Conservation (phyloP, 2,888 invertebrate genomes). For the Calameuta idolon region DNA sequence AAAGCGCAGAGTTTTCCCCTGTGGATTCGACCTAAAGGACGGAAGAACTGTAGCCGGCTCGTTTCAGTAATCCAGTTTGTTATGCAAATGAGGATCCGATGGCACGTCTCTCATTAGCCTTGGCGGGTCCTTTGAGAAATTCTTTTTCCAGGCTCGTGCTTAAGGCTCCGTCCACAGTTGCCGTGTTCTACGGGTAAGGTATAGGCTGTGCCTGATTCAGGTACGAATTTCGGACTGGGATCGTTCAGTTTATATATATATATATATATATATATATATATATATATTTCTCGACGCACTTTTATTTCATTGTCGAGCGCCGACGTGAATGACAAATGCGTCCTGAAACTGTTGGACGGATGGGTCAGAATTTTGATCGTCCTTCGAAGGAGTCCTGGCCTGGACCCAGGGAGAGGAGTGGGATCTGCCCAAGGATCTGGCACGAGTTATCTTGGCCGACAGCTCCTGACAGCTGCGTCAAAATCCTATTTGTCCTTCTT, state of each 20-base stretch:
- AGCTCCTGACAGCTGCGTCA: neutral
- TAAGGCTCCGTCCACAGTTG: neutral
- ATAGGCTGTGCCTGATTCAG: neutral
- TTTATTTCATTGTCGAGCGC: constrained; percentile 15
- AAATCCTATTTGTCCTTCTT: neutral
- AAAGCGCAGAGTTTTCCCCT: neutral
- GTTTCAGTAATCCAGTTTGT: constrained; percentile 39
- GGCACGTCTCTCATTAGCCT: constrained; percentile 39
- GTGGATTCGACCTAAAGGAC: neutral
- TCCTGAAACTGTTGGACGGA: constrained; percentile 13
- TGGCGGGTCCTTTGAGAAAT: constrained; percentile 9
- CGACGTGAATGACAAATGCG: constrained; percentile 19
- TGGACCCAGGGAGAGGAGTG: neutral
- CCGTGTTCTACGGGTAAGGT: neutral
- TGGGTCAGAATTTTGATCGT: constrained; percentile 17
- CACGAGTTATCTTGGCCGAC: neutral
- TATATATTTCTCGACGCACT: constrained; percentile 8
- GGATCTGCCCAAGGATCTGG: neutral
- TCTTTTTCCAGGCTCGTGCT: neutral
- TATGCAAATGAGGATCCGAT: constrained; percentile 41
- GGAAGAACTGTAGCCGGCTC: constrained; percentile 22
- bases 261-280: no score
- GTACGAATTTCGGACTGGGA: constrained; percentile 9
- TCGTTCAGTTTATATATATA: constrained; percentile 36
- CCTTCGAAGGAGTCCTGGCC: neutral